These are phyloP conservation scores for Pristionchus arcanus DNA, from an alignment of 2,888 invertebrate genomes.

Conservation along the genomic window DNA sequence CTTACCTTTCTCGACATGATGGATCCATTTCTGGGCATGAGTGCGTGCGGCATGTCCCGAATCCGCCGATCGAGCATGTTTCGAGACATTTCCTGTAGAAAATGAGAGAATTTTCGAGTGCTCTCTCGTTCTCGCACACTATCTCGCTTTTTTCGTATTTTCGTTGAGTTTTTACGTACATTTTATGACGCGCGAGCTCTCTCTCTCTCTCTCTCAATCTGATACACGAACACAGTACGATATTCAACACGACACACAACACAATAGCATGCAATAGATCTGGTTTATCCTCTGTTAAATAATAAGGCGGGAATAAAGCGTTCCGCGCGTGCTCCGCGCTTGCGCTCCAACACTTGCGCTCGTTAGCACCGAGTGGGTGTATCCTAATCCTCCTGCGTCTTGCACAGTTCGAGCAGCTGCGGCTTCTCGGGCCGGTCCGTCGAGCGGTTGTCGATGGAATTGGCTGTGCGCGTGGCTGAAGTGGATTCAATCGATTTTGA, in stretches of 20 bases:
- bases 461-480: not conserved
- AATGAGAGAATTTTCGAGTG: not conserved
- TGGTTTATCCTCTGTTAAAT: not conserved
- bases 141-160: not conserved
- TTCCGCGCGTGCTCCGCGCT: not conserved
- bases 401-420: slow-evolving; percentile 6
- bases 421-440: not conserved
- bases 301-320: not conserved
- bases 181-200: no score
- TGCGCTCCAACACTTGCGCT: not conserved
- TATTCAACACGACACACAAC: not conserved
- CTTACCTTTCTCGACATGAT: slow-evolving; percentile 3
- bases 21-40: slow-evolving; percentile 12
- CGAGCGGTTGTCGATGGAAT: slow-evolving; percentile 1
- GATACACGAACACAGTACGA: not conserved
- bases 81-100: slow-evolving; percentile 25
- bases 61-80: slow-evolving; percentile 43
- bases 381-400: slow-evolving; percentile 22
- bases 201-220: not conserved
- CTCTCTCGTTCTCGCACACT: not conserved
- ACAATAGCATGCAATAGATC: slow-evolving; percentile 1
- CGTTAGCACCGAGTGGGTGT: not conserved
- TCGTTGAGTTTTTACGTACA: not conserved
- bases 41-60: slow-evolving; percentile 38
- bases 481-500: no score